Percentiles rank a stretch among this genome's conserved stretches.
Conservation (phyloP, 2,888 invertebrate species). For the Ectobius pallidus region DNA sequence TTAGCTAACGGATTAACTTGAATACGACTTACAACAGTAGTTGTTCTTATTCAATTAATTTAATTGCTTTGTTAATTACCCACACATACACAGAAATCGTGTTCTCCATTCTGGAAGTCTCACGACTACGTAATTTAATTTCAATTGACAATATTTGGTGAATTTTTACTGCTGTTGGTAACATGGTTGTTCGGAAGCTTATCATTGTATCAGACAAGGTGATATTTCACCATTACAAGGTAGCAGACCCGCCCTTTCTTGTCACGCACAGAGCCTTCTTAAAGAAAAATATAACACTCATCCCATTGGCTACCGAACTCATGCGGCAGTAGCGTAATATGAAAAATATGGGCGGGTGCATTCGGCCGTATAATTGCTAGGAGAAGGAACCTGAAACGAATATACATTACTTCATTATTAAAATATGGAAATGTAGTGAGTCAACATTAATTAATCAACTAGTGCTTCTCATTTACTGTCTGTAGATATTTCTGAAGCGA, state of each 20-base stretch:
- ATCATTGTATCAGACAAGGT: constrained; percentile 10
- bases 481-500: background rate
- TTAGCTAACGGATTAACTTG: too few relatives aligned
- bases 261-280: background rate
- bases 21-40: too few relatives aligned
- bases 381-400: background rate
- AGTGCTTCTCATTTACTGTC: background rate
- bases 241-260: constrained; percentile 1
- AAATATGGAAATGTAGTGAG: background rate
- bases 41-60: too few relatives aligned
- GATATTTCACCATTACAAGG: constrained; percentile 19
- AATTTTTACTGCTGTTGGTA: too few relatives aligned
- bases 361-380: background rate
- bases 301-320: background rate
- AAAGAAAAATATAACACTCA: background rate
- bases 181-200: background rate
- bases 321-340: background rate
- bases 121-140: too few relatives aligned
- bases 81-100: too few relatives aligned
- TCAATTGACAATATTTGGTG: too few relatives aligned
- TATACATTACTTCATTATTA: background rate
- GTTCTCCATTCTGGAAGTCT: too few relatives aligned
- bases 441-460: background rate
- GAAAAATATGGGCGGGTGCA: background rate
- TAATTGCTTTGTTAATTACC: too few relatives aligned